Conservation (phyloP, 2,113 vertebrate genomes). For the Cochlearius cochlearius region DNA sequence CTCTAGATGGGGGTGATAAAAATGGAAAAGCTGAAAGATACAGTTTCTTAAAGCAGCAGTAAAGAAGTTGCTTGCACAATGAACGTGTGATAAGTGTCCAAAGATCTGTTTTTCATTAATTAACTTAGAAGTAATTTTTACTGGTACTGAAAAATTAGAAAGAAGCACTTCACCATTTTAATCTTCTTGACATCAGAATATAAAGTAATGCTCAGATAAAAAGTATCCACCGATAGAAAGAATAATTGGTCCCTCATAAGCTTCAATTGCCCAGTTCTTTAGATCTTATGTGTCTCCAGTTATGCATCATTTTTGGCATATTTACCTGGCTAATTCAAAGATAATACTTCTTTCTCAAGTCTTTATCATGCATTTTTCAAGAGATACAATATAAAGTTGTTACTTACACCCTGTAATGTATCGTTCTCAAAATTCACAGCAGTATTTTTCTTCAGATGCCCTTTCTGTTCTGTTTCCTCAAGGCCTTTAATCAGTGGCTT, state of each 20-base stretch:
- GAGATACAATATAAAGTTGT: not conserved
- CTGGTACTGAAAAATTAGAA: not conserved
- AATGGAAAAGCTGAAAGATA: constrained; percentile 62
- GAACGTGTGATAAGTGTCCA: not conserved
- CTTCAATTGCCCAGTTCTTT: not conserved
- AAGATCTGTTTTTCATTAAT: not conserved
- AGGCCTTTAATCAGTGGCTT: constrained; percentile 31
- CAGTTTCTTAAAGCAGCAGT: constrained; percentile 35
- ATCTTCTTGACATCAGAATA: not conserved
- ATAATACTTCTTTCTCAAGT: not conserved
- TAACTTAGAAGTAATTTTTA: not conserved
- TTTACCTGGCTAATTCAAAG: constrained; percentile 10
- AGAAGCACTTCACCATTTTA: not conserved
- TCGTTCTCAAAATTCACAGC: constrained; percentile 4
- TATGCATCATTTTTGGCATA: not conserved
- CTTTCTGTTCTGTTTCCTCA: not conserved
- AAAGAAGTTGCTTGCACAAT: not conserved
- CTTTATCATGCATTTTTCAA: constrained; percentile 26
- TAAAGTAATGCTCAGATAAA: not conserved
- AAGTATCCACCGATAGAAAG: not conserved
- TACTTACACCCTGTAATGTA: not conserved
- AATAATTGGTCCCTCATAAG: not conserved
- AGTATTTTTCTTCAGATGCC: not conserved
- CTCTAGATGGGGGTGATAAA: constrained; percentile 58
- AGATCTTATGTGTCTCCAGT: not conserved